Conservation (phyloP, 2,797 vertebrate species). For the Protonibea diacanthus region DNA sequence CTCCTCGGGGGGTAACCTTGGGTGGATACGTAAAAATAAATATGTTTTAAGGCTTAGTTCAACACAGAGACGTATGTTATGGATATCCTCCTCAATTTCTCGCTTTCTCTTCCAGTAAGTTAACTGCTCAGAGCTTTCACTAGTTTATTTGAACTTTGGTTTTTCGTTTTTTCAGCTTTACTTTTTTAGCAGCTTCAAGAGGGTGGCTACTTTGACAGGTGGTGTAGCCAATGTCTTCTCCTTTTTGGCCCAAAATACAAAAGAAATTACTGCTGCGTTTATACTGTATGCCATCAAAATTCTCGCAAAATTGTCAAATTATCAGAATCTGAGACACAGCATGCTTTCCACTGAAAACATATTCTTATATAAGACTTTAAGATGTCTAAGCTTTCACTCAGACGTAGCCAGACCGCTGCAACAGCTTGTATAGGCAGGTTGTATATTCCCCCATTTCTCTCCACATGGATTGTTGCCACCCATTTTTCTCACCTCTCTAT, state of each 20-base stretch:
- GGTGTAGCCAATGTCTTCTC: background rate
- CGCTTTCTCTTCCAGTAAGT: conserved; percentile 45
- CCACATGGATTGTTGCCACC: conserved; percentile 56
- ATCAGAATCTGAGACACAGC: conserved; percentile 12
- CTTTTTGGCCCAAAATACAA: conserved; percentile 22
- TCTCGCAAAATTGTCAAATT: conserved; percentile 18
- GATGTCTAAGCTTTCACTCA: conserved; percentile 10
- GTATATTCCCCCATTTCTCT: conserved; percentile 26
- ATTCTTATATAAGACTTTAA: background rate
- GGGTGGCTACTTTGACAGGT: conserved; percentile 19
- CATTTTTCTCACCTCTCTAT: conserved; percentile 69
- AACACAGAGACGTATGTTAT: conserved; percentile 45
- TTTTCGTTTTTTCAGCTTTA: conserved; percentile 25
- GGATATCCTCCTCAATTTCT: conserved; percentile 32
- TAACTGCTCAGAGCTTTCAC: conserved; percentile 23
- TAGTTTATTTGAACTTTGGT: conserved; percentile 59
- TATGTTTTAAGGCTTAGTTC: conserved; percentile 25
- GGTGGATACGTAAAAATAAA: conserved; percentile 35
- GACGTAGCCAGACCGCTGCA: conserved; percentile 2
- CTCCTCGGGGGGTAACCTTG: conserved; percentile 36
- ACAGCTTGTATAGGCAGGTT: conserved; percentile 26
- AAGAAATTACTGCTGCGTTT: background rate
- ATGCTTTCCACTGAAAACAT: conserved; percentile 9
- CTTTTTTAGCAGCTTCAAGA: background rate
- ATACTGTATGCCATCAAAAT: background rate